Evolutionary conservation across 2,888 invertebrate species (phyloP).

Genomic region (Amiota mariae): DNA sequence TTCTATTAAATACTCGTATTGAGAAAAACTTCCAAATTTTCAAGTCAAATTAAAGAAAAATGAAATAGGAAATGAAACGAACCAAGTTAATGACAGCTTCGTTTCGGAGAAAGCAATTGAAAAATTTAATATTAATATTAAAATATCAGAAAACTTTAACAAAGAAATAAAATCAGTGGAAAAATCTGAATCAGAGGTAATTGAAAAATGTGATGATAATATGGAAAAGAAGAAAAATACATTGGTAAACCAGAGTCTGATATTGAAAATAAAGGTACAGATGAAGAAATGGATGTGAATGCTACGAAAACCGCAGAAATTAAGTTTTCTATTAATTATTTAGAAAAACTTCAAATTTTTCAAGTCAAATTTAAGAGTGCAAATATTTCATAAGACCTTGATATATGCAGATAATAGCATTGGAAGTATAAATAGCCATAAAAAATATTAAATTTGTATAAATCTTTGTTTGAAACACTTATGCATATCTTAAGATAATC

Average conservation of each 20-base stretch:
- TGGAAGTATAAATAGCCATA: too few species aligned
- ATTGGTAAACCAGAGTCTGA: conserved; percentile 1
- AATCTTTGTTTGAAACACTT: too few species aligned
- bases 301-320: not conserved
- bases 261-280: not conserved
- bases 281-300: not conserved
- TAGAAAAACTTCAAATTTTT: too few species aligned
- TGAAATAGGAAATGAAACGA: not conserved
- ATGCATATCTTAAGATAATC: too few species aligned
- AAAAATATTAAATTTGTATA: too few species aligned
- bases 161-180: not conserved
- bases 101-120: conserved; percentile 14
- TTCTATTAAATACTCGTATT: too few species aligned
- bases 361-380: too few species aligned
- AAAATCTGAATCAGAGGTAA: not conserved
- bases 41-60: too few species aligned
- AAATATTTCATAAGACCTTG: too few species aligned
- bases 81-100: not conserved
- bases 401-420: too few species aligned
- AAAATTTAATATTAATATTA: conserved; percentile 27
- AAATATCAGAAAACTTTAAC: not conserved
- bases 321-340: too few species aligned
- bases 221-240: not conserved
- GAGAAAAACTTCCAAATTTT: too few species aligned
- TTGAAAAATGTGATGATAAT: not conserved